phyloP scores from a whole-genome alignment of 2,888 invertebrate species.

The Parnassius orleans region DNA sequence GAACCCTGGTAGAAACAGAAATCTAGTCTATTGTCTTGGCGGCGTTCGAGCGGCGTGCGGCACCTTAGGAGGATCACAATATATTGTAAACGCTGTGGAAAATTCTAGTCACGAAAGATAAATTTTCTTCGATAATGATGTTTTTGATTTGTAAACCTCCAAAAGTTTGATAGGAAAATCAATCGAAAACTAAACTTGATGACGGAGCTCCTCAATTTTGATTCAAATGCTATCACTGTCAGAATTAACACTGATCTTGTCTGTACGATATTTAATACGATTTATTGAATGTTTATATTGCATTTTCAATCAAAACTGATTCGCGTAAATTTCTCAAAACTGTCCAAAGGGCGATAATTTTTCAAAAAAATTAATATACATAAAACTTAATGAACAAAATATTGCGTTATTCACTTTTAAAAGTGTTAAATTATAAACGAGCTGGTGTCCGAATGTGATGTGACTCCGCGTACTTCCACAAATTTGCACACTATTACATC shows the following conservation, averaged over 20 bases:
- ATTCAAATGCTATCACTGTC: slow-evolving; percentile 26
- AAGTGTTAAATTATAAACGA: slow-evolving; percentile 61
- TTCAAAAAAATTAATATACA: slow-evolving; percentile 59
- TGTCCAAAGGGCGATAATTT: slow-evolving; percentile 61
- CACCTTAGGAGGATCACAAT: slow-evolving; percentile 68
- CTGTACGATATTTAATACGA: neutral
- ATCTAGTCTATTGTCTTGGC: slow-evolving; percentile 52
- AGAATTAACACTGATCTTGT: neutral
- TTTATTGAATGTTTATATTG: neutral
- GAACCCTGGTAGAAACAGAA: slow-evolving; percentile 49
- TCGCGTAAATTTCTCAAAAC: slow-evolving; percentile 63
- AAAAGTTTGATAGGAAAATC: slow-evolving; percentile 79
- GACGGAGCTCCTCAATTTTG: slow-evolving; percentile 47
- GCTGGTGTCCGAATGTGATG: slow-evolving; percentile 64
- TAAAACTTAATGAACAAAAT: slow-evolving; percentile 62
- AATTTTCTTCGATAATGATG: slow-evolving; percentile 67
- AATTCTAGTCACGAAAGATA: slow-evolving; percentile 68
- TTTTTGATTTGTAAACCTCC: slow-evolving; percentile 75
- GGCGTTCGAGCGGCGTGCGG: slow-evolving; percentile 53
- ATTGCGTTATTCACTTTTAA: slow-evolving; percentile 58
- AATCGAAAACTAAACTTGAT: slow-evolving; percentile 59
- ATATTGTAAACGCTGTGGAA: slow-evolving; percentile 51
- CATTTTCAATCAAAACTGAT: slow-evolving; percentile 41
- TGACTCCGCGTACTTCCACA: slow-evolving; percentile 61
- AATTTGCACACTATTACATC: slow-evolving; percentile 61